Conservation (phyloP, 1,140 invertebrate genomes). For the Drosophila biarmipes region DNA sequence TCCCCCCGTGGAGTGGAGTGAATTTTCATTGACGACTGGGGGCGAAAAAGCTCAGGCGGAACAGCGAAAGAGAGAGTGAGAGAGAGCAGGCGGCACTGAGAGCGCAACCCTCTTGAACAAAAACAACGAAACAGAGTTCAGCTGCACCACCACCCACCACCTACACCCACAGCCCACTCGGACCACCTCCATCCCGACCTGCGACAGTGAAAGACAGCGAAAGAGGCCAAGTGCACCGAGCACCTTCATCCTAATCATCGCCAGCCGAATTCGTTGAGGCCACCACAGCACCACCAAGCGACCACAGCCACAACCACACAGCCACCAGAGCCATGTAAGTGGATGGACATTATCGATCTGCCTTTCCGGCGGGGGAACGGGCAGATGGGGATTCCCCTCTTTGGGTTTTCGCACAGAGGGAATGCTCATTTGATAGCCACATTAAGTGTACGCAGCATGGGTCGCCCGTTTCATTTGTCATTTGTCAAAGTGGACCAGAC, state of each 20-base stretch:
- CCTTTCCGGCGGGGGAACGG: slow-evolving; percentile 26
- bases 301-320: slow-evolving; percentile 30
- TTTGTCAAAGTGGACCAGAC: slow-evolving; percentile 15
- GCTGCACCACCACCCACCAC: slow-evolving; percentile 57
- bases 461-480: slow-evolving; percentile 20
- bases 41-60: slow-evolving; percentile 61
- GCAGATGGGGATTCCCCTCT: not conserved
- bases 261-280: slow-evolving; percentile 45
- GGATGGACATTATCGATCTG: slow-evolving; percentile 71
- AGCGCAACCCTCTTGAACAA: slow-evolving; percentile 62
- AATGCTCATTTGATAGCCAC: slow-evolving; percentile 31
- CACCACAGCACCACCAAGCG: slow-evolving; percentile 30
- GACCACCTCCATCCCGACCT: slow-evolving; percentile 33
- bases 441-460: slow-evolving; percentile 48
- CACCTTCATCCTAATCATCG: slow-evolving; percentile 49
- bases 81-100: slow-evolving; percentile 12
- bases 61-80: slow-evolving; percentile 23
- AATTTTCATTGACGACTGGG: slow-evolving; percentile 70
- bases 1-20: slow-evolving; percentile 53
- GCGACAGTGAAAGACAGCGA: slow-evolving; percentile 51
- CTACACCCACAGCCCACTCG: slow-evolving; percentile 3
- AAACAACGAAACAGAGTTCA: slow-evolving; percentile 76
- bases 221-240: slow-evolving; percentile 55
- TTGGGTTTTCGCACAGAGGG: slow-evolving; percentile 29
- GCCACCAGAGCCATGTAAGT: slow-evolving; percentile 68